Base-by-base conservation (phyloP, 2,797 vertebrate genomes). In the Thaleichthys pacificus region DNA sequence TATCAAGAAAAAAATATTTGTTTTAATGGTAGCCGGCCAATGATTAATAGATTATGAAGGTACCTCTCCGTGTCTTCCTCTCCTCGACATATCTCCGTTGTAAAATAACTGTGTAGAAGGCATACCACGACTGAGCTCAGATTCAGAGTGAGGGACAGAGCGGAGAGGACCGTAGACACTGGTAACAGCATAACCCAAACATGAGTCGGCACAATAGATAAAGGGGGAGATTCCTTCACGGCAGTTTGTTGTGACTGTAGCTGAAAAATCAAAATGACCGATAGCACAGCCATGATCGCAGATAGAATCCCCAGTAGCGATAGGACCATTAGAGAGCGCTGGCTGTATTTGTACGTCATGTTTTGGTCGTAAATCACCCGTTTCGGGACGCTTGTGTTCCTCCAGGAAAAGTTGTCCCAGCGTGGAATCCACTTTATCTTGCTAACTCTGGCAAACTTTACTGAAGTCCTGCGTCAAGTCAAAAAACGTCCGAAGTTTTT, bases 241-340 rank as follows among this genome's bases (percentile, higher is more conserved):
- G 84, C 84, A 3, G 82, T 71, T 72, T 91, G 92, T 3, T 90
- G 93, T 3, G 91, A 83, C 77, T 94, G 94, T 4, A 96, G 91
- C 90, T 97, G 96, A 83, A 95, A 95, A 78, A 98, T 93, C 84
- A 98, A 86, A 81, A 93, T 90, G 70, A 94, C 94, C 62, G 96
- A 94, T 70, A 97, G 85, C 5, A 93, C 89, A 0, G 95, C 93
- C 95, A 96, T 92, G 83, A 96, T 89, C 0, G 94, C 95, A 2
- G 96, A 94, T 28, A 95, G 68, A 60, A 94, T 74, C 63, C 93
- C 95, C 80, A 95, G 85, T 30, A 95, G 72, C 30, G 88, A 85
- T 73, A 96, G 78, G 0, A 94, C 93, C 3, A 91, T 79, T 14
- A 96, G 85, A 56, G 93, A 92, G 0, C 95, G 91, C 81, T 93